Evolutionary conservation across 2,888 invertebrate genomes (phyloP), one percentile per base, ranked within the genome.

Genomic region (Nowickia ferox): DNA sequence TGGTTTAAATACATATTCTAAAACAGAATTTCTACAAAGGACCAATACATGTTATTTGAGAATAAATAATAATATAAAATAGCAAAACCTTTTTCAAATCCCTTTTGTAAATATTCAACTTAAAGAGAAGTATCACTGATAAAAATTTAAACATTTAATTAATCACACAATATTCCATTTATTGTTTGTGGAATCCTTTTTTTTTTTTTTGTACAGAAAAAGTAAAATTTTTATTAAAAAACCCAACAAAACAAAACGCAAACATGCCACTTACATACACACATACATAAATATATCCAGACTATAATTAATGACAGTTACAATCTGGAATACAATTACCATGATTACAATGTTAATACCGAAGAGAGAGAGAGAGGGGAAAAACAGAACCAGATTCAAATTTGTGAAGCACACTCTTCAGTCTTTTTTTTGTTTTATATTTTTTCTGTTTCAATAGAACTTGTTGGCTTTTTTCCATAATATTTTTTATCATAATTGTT

Each of bases 101-200:
- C 30, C 30, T 4, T 0, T 30, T 30, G 15, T 6, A 19, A 15
- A 63, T 19, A 8, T 59, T 57, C 55, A 97, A 87, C 98, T 96
- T 96, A 68, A 15, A 77, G 63, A 57, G 17, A 81, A 82, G 55
- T 19, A 22, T 72, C 63, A 38, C 53, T 61, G 69, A 63, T 89
- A 89, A 88, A 90, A 72, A 89, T 30, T 68, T 63, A 38, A 76
- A 57, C 63, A 71, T 86, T 86, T 86, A 86, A 86, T 86, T 86
- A 86, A 86, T 86, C 86, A 86, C 86, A 83, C 69, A 86, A 78
- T 79, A 72, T 55, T 75, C 63, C 51, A 63, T 79, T 69, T 79
- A 61, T 74, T 78, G 19, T 46, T 65, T 59, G 68, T 51, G 17
- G 13, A 22, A 42, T 55, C 30, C 44, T 38, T 76, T 76, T 66